Evolutionary conservation across 2,888 invertebrate genomes (phyloP), one percentile per base, ranked within the genome.

Genomic region (Melanchra persicariae): DNA sequence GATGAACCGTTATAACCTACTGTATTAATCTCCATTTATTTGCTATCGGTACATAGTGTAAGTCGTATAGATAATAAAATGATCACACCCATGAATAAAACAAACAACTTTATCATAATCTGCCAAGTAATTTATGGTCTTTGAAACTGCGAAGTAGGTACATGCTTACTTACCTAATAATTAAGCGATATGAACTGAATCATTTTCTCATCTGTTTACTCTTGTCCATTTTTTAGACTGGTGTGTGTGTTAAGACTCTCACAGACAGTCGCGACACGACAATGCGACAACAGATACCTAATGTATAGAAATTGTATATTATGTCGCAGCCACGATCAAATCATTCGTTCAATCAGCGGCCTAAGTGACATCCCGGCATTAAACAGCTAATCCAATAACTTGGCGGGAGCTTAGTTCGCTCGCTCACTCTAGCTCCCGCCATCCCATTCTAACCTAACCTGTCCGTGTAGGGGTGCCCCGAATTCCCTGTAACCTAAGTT

Each of bases 81-180:
- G 24, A 34, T 47, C 19, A 68, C 2, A 49, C 12, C n/a, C 0
- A 6, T 40, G 30, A 47, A 34, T 43, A 60, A 22, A 54, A 45
- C 24, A 76, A 69, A 75, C 37, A 58, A 30, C 19, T 34, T 70
- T 49, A 60, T 76, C 70, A 4, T 76, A 60, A 74, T 74, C 54
- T 69, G 43, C 49, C 47, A 43, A 76, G n/a, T 76, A 54, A 26
- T 76, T 69, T 60, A 69, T 49, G 60, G n/a, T 51, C 15, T 52
- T 47, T 47, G n/a, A 58, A 45, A 58, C 40, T 9, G 45, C 30
- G 17, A 72, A 52, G 30, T n/a, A n/a, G n/a, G n/a, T 60, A 34
- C n/a, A 15, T 45, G 2, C n/a, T 17, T 37, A 17, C 24, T 6
- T 34, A 52, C 8, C 2, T 45, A 5, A 49, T 49, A 49, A 47